Evolutionary conservation across 2,797 vertebrate species (phyloP).

Genomic region (Distichodus sexfasciatus): DNA sequence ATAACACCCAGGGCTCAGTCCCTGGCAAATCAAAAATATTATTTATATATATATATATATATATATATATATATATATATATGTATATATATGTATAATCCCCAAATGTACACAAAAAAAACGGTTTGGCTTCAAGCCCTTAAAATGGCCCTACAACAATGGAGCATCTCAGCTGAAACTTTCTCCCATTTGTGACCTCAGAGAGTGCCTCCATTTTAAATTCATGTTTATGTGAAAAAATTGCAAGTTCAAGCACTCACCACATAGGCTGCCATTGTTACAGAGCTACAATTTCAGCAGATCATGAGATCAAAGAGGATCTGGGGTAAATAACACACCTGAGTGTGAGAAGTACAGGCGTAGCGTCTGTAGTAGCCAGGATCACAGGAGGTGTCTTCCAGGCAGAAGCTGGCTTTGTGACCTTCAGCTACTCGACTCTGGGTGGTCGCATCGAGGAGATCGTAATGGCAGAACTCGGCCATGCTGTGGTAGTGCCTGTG

Average conservation of each 20-base stretch:
- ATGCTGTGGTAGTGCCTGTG: constrained; percentile 95
- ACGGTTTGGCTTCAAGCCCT: neutral
- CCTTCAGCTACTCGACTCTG: constrained; percentile 88
- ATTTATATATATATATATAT: too few relatives aligned
- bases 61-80: too few relatives aligned
- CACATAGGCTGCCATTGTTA: neutral
- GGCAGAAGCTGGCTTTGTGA: constrained; percentile 97
- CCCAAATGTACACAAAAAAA: neutral
- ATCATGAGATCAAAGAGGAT: neutral
- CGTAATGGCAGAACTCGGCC: constrained; percentile 95
- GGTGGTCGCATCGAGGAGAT: constrained; percentile 81
- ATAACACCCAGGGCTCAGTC: constrained; percentile 93
- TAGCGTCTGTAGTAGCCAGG: constrained; percentile 90
- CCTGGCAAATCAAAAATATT: constrained; percentile 66
- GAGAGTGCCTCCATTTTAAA: neutral
- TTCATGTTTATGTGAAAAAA: neutral
- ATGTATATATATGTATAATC: too few relatives aligned
- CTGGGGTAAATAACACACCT: constrained; percentile 68
- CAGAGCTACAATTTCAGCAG: neutral
- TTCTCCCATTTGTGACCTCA: neutral
- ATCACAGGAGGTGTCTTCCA: constrained; percentile 96
- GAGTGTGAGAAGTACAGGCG: constrained; percentile 93
- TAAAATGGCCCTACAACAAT: neutral
- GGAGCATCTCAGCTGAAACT: neutral
- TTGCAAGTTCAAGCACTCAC: neutral